These are phyloP conservation scores for Bubo bubo DNA, from an alignment of 2,113 vertebrate genomes.

Conservation along the genomic window DNA sequence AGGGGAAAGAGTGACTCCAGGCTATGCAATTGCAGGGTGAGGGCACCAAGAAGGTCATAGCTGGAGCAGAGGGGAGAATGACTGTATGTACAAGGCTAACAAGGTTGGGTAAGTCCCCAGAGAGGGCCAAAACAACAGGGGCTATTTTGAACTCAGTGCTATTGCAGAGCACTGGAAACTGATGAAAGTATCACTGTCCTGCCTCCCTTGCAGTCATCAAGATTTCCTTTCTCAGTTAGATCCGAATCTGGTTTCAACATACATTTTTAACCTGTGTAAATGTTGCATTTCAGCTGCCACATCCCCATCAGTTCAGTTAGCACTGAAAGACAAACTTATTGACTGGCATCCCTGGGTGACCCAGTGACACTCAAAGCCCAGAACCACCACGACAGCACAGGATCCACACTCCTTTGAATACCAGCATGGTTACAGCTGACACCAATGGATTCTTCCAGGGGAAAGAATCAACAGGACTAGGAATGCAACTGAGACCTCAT, in stretches of 20 bases:
- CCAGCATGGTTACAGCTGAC: neutral
- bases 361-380: neutral
- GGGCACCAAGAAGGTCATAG: neutral
- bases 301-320: fast-evolving
- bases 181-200: neutral
- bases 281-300: neutral
- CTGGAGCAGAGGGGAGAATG: neutral
- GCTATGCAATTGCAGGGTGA: neutral
- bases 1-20: neutral
- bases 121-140: neutral
- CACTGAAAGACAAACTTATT: too few relatives aligned
- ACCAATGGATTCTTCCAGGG: neutral
- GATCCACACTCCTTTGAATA: fast-evolving
- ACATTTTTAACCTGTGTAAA: neutral
- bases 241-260: fast-evolving
- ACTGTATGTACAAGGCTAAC: too few relatives aligned
- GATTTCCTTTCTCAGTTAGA: neutral
- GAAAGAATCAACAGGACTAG: neutral
- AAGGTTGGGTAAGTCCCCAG: neutral
- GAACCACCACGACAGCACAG: fast-evolving
- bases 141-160: neutral
- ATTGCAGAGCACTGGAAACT: neutral
- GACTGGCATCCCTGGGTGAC: neutral
- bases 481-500: fast-evolving
- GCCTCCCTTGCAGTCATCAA: neutral